Base-by-base conservation (phyloP, 2,113 vertebrate genomes). In the Pseudorhombus dupliciocellatus region DNA sequence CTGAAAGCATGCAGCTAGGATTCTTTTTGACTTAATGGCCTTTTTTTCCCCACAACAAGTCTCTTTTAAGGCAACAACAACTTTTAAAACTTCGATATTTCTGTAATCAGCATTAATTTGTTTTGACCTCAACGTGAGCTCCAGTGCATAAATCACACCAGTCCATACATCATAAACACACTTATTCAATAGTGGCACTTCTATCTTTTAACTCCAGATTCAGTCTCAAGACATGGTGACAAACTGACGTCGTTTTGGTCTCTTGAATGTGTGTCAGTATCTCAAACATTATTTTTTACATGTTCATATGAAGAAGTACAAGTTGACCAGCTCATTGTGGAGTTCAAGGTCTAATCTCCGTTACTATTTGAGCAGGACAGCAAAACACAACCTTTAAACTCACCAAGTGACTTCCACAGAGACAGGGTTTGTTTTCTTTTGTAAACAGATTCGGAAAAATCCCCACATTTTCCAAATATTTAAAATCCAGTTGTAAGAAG, bases 261-360 rank as follows among this genome's bases (percentile, higher is more conserved):
- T 28, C 26, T 28, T 28, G 26, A 28, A 28, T 3, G 2, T 28
- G 8, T 6, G 5, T 40, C 42, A 16, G 8, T 6, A 12, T 40
- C 42, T 44, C 42, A 14, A 44, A 16, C 42, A 18, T 2, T 18
- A 15, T 44, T 37, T 37, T 37, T 7, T 20, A 21, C 20, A 50
- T 50, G 46, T 50, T n/a, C 20, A 50, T 50, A 50, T 50, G 18
- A n/a, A 20, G 20, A 6, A 4, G 40, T 18, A 18, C 40, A 44
- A 44, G 40, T 18, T 2, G 46, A 50, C 20, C 46, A 50, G 24
- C 28, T 31, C 55, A 11, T 12, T 15, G 16, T 21, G 26, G 8
- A 42, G 66, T 28, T 44, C 62, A 79, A 56, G 73, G 76, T 75
- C 67, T 12, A 24, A 30, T 56, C 56, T 20, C 21, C 21, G 54